Percentiles rank a stretch among this genome's conserved stretches.
Evolutionary conservation across 2,113 vertebrate genomes (phyloP).

Genomic region (Prochilodus magdalenae): DNA sequence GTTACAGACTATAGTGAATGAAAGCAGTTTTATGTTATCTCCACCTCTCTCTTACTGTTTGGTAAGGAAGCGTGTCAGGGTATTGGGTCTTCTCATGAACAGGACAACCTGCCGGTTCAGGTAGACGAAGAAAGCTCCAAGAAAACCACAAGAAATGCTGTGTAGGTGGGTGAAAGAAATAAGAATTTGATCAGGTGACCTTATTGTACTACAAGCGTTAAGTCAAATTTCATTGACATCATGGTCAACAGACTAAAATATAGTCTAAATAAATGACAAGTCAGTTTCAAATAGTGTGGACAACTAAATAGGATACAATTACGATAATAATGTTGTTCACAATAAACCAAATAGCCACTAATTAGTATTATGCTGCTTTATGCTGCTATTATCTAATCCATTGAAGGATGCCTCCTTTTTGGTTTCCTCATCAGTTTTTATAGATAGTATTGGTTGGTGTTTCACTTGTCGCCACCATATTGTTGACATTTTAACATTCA

Average conservation of each 20-base stretch:
- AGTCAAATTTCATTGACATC: neutral
- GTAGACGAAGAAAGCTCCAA: slow-evolving; percentile 94
- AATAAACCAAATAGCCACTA: neutral
- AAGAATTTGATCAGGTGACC: neutral
- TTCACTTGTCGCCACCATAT: too few relatives aligned
- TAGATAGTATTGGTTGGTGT: too few relatives aligned
- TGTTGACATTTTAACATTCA: too few relatives aligned
- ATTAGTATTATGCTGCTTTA: neutral
- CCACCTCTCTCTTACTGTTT: slow-evolving; percentile 83
- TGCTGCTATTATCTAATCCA: too few relatives aligned
- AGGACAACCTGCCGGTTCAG: slow-evolving; percentile 92
- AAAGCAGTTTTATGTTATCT: neutral
- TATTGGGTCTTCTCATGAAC: slow-evolving; percentile 82
- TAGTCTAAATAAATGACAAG: neutral
- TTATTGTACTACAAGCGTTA: neutral
- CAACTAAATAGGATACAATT: neutral
- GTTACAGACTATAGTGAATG: neutral
- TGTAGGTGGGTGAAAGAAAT: neutral
- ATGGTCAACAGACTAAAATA: neutral
- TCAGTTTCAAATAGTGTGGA: neutral
- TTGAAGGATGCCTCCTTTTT: too few relatives aligned
- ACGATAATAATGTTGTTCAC: neutral
- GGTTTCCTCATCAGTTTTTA: too few relatives aligned
- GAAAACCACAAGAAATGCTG: slow-evolving; percentile 86
- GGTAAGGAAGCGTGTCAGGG: slow-evolving; percentile 87